Evolutionary conservation across 2,113 vertebrate species (phyloP).

Genomic region (Marmota flaviventris): DNA sequence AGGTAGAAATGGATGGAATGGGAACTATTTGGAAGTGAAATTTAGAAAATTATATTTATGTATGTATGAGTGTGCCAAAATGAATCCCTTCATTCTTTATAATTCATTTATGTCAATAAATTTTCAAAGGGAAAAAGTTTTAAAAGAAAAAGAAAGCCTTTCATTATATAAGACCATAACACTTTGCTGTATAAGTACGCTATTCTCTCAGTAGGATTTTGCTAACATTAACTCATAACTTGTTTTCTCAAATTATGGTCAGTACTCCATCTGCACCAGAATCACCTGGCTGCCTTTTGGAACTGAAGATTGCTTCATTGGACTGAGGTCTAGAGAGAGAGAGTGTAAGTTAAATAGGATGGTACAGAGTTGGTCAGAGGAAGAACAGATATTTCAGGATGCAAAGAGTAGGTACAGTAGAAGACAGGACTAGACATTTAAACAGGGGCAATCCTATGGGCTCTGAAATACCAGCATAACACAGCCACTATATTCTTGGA

Average conservation of each 20-base stretch:
- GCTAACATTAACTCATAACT: not conserved
- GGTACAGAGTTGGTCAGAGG: not conserved
- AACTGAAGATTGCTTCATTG: not conserved
- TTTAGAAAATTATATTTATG: no score
- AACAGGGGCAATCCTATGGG: no score
- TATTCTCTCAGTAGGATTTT: not conserved
- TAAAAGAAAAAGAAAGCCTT: not conserved
- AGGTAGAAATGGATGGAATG: no score
- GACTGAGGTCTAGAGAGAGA: not conserved
- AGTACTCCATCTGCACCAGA: not conserved
- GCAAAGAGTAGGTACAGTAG: not conserved
- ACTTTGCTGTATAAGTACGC: not conserved
- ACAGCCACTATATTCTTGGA: no score
- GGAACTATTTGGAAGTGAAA: no score
- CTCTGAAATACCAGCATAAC: not conserved
- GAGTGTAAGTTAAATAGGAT: not conserved
- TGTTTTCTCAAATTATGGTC: not conserved
- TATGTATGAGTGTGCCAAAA: no score
- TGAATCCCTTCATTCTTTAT: no score
- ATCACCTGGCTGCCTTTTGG: not conserved
- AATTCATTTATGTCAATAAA: no score
- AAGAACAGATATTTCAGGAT: not conserved
- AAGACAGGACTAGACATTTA: not conserved
- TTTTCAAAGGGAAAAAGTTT: no score
- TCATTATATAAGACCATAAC: not conserved